Conservation (phyloP, 2,797 vertebrate genomes). For the Sebastes goodei region DNA sequence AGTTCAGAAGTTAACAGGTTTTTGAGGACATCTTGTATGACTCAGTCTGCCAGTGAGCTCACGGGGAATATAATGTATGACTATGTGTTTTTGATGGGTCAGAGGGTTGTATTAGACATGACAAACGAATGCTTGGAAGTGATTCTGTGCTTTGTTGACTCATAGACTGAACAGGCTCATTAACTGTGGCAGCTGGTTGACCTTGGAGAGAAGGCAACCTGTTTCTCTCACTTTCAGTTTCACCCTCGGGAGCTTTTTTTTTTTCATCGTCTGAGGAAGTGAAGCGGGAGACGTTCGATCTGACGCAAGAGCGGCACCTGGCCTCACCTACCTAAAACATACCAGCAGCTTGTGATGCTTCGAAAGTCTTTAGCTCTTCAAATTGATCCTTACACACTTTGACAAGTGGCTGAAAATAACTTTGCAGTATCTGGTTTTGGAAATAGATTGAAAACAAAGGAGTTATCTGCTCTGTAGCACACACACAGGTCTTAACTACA, state of each 20-base stretch:
- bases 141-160: constrained; percentile 59
- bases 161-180: constrained; percentile 63
- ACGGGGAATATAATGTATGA: constrained; percentile 15
- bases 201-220: constrained; percentile 67
- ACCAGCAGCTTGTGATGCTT: constrained; percentile 13
- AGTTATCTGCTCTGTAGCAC: not conserved
- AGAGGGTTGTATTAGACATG: constrained; percentile 9
- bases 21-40: constrained; percentile 38
- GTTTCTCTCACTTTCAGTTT: constrained; percentile 61
- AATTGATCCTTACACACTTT: not conserved
- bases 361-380: constrained; percentile 7
- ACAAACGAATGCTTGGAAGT: constrained; percentile 35
- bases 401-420: constrained; percentile 17
- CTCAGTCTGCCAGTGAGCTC: constrained; percentile 39
- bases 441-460: not conserved
- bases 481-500: not conserved
- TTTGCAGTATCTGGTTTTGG: not conserved
- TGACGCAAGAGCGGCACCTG: constrained; percentile 46
- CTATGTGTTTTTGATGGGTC: constrained; percentile 21
- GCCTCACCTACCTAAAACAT: constrained; percentile 25
- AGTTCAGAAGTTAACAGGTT: constrained; percentile 16
- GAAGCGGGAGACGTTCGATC: constrained; percentile 49
- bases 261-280: constrained; percentile 14
- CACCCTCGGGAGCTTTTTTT: constrained; percentile 26
- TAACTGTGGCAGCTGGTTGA: constrained; percentile 68